phyloP scores from a whole-genome alignment of 2,113 vertebrate species.

The Otocyon megalotis region DNA sequence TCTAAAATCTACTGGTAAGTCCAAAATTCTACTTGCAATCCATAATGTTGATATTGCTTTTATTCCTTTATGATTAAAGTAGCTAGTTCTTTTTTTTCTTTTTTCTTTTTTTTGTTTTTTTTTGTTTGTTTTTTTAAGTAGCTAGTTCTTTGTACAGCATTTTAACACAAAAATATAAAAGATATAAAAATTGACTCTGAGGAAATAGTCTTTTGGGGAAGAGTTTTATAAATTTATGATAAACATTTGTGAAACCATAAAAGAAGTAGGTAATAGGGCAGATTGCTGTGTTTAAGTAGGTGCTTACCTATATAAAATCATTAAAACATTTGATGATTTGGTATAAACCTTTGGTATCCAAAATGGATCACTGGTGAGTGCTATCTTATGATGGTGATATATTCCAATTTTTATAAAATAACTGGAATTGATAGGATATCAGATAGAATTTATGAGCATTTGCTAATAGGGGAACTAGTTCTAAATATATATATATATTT shows the following conservation, averaged over 20 bases:
- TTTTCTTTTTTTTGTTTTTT: no score
- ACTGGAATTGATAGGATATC: not conserved
- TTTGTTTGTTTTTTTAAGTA: no score
- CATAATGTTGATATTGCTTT: not conserved
- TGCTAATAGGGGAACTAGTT: not conserved
- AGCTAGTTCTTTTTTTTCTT: not conserved
- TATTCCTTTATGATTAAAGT: not conserved
- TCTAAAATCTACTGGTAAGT: not conserved
- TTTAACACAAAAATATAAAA: conserved; percentile 42
- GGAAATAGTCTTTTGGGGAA: not conserved
- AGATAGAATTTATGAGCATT: conserved; percentile 20
- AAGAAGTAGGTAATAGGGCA: not conserved
- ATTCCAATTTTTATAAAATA: not conserved
- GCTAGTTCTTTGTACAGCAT: not conserved
- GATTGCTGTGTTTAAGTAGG: not conserved
- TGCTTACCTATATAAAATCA: not conserved
- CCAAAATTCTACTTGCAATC: not conserved
- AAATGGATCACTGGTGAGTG: not conserved
- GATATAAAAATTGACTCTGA: not conserved
- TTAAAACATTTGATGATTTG: not conserved
- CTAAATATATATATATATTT: conserved; percentile 33
- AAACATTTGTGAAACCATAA: conserved; percentile 13
- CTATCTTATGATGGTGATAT: not conserved
- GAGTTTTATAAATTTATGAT: conserved; percentile 19
- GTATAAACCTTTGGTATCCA: conserved; percentile 1